Evolutionary conservation across 2,888 invertebrate species (phyloP), one percentile per base, ranked within the genome.

Genomic region (Trisateles emortualis): DNA sequence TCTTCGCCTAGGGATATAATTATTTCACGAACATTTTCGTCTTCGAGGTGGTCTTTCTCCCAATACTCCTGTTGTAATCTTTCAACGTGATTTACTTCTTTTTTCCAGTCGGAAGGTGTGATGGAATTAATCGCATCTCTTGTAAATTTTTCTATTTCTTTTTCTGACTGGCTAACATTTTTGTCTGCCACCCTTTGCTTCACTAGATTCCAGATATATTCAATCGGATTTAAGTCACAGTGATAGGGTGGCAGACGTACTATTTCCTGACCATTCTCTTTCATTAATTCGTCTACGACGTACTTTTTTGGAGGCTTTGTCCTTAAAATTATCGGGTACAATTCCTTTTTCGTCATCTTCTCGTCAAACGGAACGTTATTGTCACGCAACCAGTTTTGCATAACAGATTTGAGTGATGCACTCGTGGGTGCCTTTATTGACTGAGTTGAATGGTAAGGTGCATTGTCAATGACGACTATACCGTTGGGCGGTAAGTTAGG

Each of bases 191-290:
- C 65, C 57, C 65, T 67, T 54, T 62, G 67, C 22, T 72, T 68
- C 1, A 71, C 45, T 14, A 69, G 42, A 52, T 72, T 68, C 65
- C 70, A 48, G n/a, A 48, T 33, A 9, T 48, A 33, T 9, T 48
- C 40, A 11, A 48, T 48, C 3, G 76, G 78, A 52, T 79, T 80
- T 8, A 79, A 56, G 50, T 79, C 76, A 43, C 74, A 74, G 40
- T 78, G 70, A 35, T 78, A 78, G 0, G 81, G 79, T 26, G 79
- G 79, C 54, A 81, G 49, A 30, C 78, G 58, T 14, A 82, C 48
- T 6, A 79, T 71, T 39, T 68, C 72, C 48, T 72, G 76, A 41
- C 76, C 73, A 44, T 74, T 41, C n/a, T 47, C 59, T 48, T 46
- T 59, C 22, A 76, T 64, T 48, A 78, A 69, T 50, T 79, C 65